Evolutionary conservation across 2,113 vertebrate genomes (phyloP), one percentile per base, ranked within the genome.

Genomic region (Himantopus leucocephalus): DNA sequence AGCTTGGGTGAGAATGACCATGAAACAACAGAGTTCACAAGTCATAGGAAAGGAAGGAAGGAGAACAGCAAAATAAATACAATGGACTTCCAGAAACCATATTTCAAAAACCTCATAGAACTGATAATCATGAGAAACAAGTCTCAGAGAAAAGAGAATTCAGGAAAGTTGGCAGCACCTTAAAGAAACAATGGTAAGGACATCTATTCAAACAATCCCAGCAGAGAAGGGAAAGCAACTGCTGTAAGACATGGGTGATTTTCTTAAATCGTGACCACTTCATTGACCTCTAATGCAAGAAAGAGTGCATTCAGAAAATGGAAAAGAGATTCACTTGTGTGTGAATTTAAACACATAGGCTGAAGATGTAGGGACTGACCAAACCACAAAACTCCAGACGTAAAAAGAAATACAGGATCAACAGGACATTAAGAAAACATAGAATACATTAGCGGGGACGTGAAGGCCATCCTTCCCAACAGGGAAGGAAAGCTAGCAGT

Each of bases 11-110:
- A 97, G 88, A 96, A 94, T 50, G 90, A 75, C 90, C 90, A 92
- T 35, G 77, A 94, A 97, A 96, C 80, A 94, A 78, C 88, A 85
- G 22, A 89, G 89, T 94, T 97, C 92, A 94, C 53, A n/a, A 91
- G 89, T 73, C 8, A 3, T 81, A 92, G 73, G 91, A 96, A 92
- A 96, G 80, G 73, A 96, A 95, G 70, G 76, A 95, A 94, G 70
- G 91, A 91, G 94, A 97, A 75, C 81, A 85, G 90, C 90, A 96
- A 94, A 96, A 95, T 85, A 94, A 97, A 93, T 74, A 95, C 96
- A 96, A 97, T 96, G 90, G 94, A 96, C 92, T 97, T 97, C 94
- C 94, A 96, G 94, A 96, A 97, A 76, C 70, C 81, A 50, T 96
- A 96, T 96, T 87, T 97, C 87, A 97, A 94, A 97, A 95, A 64